Percentiles rank a stretch among this genome's conserved stretches.
Conservation (phyloP, 1,140 invertebrate species). For the Drosophila hydei region DNA sequence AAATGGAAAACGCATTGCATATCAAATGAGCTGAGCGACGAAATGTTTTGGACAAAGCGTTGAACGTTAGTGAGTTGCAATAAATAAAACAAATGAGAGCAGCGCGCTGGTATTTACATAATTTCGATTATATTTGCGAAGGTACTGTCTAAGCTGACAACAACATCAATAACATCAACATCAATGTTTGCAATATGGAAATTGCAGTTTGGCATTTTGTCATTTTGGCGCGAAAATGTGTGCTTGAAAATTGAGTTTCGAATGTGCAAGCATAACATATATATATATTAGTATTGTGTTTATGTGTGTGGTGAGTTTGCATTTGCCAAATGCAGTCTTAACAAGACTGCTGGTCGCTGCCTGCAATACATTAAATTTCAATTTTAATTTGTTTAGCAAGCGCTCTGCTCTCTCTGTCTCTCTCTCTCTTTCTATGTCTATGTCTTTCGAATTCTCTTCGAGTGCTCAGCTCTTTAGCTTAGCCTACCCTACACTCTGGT, state of each 20-base stretch:
- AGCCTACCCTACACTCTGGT: background rate
- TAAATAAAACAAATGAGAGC: constrained; percentile 64
- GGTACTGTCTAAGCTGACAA: constrained; percentile 39
- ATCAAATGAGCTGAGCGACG: constrained; percentile 49
- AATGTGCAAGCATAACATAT: constrained; percentile 25
- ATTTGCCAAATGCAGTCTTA: constrained; percentile 75
- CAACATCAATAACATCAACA: constrained; percentile 51
- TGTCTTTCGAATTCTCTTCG: constrained; percentile 1
- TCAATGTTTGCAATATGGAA: constrained; percentile 67
- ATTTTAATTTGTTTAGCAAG: constrained; percentile 80
- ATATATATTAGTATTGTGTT: constrained; percentile 17
- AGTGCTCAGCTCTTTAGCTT: background rate
- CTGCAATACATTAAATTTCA: constrained; percentile 76
- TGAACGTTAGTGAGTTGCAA: constrained; percentile 31
- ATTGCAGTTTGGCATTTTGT: constrained; percentile 66
- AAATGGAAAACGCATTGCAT: constrained; percentile 39
- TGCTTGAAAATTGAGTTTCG: constrained; percentile 66
- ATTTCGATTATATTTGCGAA: constrained; percentile 74
- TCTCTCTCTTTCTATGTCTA: background rate
- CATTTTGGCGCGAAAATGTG: constrained; percentile 68
- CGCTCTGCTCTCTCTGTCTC: constrained; percentile 14
- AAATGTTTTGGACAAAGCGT: constrained; percentile 27
- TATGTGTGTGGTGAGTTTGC: constrained; percentile 47
- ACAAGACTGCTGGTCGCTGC: constrained; percentile 42
- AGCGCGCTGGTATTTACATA: constrained; percentile 64